These are phyloP conservation scores for Microplitis demolitor DNA, from an alignment of 1,140 invertebrate species.

Conservation along the genomic window DNA sequence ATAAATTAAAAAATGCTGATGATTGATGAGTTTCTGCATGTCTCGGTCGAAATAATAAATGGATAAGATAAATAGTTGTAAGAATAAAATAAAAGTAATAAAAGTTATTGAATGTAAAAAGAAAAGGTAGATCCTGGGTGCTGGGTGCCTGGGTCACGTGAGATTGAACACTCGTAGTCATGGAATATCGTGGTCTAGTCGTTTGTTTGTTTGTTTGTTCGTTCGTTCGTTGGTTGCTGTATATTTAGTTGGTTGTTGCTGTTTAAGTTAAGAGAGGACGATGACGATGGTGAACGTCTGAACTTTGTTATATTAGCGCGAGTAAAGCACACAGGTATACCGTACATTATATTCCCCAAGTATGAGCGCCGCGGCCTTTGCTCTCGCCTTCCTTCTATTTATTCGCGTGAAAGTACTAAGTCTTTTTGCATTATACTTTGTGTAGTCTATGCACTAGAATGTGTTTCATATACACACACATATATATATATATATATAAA, in stretches of 20 bases:
- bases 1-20: not conserved
- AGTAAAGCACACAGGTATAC: conserved; percentile 3
- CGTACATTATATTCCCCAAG: conserved; percentile 5
- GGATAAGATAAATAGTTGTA: not conserved
- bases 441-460: not conserved
- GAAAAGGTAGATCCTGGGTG: not conserved
- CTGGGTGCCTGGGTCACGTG: conserved; percentile 19
- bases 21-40: not conserved
- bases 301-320: conserved; percentile 42
- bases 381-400: conserved; percentile 22
- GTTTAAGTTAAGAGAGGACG: not conserved
- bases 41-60: not conserved
- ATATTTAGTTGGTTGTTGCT: not conserved
- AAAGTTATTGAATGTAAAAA: not conserved
- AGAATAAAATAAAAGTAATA: not conserved
- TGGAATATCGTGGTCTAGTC: conserved; percentile 1
- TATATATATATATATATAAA: no score
- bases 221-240: not conserved
- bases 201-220: not conserved
- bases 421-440: not conserved
- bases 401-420: conserved; percentile 32
- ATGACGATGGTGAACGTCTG: conserved; percentile 44
- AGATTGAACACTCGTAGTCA: conserved; percentile 3
- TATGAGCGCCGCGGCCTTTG: conserved; percentile 29
- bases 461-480: no score